A percentile compares a stretch with the other conserved stretches of the same genome.
phyloP scores from a whole-genome alignment of 2,888 invertebrate species.

The Stegophylla sp. region DNA sequence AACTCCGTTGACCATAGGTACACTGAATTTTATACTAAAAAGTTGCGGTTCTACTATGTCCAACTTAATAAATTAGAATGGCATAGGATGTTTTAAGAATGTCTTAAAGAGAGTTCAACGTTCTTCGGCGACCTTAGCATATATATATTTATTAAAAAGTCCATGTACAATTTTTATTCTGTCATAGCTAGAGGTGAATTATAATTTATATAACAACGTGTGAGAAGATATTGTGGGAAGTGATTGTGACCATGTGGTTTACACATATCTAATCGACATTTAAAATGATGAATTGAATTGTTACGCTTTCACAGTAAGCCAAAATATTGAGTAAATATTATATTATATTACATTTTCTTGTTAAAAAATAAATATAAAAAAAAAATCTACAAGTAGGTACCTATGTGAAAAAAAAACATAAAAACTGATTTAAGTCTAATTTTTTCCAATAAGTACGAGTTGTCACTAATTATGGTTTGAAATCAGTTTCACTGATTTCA shows the following conservation, averaged over 20 bases:
- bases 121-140: constrained; percentile 54
- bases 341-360: neutral
- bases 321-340: neutral
- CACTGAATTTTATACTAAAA: neutral
- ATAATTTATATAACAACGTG: constrained; percentile 49
- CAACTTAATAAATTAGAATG: neutral
- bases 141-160: constrained; percentile 45
- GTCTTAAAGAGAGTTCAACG: constrained; percentile 33
- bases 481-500: constrained; percentile 56
- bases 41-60: neutral
- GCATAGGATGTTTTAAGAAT: constrained; percentile 10
- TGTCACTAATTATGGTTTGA: constrained; percentile 8
- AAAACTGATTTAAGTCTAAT: constrained; percentile 16
- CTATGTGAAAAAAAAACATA: neutral
- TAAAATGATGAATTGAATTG: constrained; percentile 38
- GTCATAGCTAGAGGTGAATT: constrained; percentile 38
- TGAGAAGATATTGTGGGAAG: constrained; percentile 39
- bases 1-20: neutral
- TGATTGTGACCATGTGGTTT: constrained; percentile 36
- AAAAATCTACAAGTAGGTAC: neutral
- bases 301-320: constrained; percentile 56
- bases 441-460: neutral
- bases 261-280: constrained; percentile 24
- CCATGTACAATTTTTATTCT: constrained; percentile 19
- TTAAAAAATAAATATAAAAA: constrained; percentile 15